These are phyloP conservation scores for Sitophilus oryzae DNA, from an alignment of 1,140 invertebrate species.

Conservation along the genomic window DNA sequence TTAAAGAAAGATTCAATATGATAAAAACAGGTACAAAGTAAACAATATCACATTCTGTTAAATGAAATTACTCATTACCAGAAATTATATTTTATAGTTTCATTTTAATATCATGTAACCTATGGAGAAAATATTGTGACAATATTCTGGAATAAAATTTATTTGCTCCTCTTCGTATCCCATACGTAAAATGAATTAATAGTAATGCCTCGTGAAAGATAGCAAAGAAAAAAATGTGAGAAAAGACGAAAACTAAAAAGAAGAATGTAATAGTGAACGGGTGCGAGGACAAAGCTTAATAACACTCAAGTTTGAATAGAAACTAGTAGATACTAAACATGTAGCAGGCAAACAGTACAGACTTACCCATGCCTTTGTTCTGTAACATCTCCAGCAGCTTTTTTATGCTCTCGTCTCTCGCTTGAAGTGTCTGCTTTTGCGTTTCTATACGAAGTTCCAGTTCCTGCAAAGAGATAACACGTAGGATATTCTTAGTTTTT, in stretches of 20 bases:
- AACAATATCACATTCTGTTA: too few relatives aligned
- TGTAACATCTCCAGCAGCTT: slow-evolving; percentile 98
- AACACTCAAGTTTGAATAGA: slow-evolving; percentile 5
- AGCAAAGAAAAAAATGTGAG: too few relatives aligned
- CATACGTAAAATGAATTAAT: too few relatives aligned
- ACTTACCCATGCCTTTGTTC: slow-evolving; percentile 92
- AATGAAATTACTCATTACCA: too few relatives aligned
- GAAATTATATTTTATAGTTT: too few relatives aligned
- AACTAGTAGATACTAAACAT: not conserved
- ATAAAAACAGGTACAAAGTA: too few relatives aligned
- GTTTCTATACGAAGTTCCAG: slow-evolving; percentile 94
- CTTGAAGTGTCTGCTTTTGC: slow-evolving; percentile 93
- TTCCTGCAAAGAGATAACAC: slow-evolving; percentile 56
- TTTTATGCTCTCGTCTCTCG: slow-evolving; percentile 96
- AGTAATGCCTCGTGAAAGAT: too few relatives aligned
- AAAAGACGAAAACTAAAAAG: slow-evolving; percentile 8
- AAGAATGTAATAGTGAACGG: slow-evolving; percentile 18
- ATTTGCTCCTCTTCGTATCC: too few relatives aligned
- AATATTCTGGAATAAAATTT: too few relatives aligned
- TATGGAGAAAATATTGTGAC: too few relatives aligned
- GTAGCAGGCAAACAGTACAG: slow-evolving; percentile 12
- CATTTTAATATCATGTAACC: too few relatives aligned
- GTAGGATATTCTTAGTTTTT: not conserved
- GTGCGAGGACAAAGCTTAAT: slow-evolving; percentile 29
- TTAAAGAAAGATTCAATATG: too few relatives aligned